A percentile compares a stretch with the other conserved stretches of the same genome.
phyloP scores from a whole-genome alignment of 2,797 vertebrate species.

The Labroides dimidiatus region DNA sequence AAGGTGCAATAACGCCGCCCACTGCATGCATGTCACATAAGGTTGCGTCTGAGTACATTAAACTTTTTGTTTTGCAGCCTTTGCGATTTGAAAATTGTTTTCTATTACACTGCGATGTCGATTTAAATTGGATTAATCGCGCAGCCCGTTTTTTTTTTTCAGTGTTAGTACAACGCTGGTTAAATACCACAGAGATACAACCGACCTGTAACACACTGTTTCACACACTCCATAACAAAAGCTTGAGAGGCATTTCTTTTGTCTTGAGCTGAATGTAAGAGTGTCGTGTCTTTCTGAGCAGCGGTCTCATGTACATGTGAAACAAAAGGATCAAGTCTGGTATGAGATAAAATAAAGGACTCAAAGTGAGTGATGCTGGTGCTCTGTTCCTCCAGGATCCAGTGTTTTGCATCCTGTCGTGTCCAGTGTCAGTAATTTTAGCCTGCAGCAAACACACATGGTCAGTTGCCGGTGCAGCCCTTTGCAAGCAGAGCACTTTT shows the following conservation, averaged over 20 bases:
- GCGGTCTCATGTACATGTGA: slow-evolving; percentile 6
- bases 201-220: slow-evolving; percentile 15
- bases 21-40: too few species aligned
- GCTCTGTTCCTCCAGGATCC: slow-evolving; percentile 8
- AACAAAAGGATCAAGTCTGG: slow-evolving; percentile 14
- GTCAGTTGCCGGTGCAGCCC: slow-evolving; percentile 25
- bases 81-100: too few species aligned
- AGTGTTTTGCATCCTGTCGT: slow-evolving; percentile 20
- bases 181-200: too few species aligned
- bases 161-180: too few species aligned
- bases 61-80: too few species aligned
- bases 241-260: slow-evolving; percentile 11
- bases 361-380: background rate
- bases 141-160: too few species aligned
- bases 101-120: too few species aligned
- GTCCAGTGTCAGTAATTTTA: slow-evolving; percentile 56
- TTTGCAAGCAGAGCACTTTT: slow-evolving; percentile 68
- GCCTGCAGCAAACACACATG: slow-evolving; percentile 43
- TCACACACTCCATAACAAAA: slow-evolving; percentile 29
- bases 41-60: too few species aligned
- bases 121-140: too few species aligned
- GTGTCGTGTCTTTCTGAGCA: slow-evolving; percentile 24
- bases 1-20: too few species aligned
- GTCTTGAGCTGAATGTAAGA: slow-evolving; percentile 30
- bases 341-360: background rate